A percentile compares a stretch with the other conserved stretches of the same genome.
phyloP scores from a whole-genome alignment of 2,113 vertebrate genomes.

The Takifugu bimaculatus region DNA sequence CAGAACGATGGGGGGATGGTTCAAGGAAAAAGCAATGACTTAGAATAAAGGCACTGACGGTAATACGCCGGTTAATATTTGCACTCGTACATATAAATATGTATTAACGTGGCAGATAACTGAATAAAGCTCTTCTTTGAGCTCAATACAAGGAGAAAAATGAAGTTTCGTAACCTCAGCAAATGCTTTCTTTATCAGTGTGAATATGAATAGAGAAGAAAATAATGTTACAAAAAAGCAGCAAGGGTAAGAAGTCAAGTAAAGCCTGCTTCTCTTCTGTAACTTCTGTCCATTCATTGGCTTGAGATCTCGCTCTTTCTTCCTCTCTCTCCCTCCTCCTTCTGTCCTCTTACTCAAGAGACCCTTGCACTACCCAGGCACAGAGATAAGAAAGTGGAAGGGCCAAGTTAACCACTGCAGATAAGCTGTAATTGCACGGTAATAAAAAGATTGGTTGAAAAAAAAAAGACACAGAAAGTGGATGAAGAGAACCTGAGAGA shows the following conservation, averaged over 20 bases:
- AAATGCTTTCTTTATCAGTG: conserved; percentile 22
- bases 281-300: conserved; percentile 19
- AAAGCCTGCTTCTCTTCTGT: conserved; percentile 27
- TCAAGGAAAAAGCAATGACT: conserved; percentile 10
- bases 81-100: conserved; percentile 11
- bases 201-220: conserved; percentile 11
- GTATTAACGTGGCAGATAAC: background rate
- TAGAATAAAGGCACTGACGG: conserved; percentile 23
- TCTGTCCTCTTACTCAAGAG: conserved; percentile 59
- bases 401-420: conserved; percentile 63
- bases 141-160: conserved; percentile 5
- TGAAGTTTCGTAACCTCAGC: conserved; percentile 4
- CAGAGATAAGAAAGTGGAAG: conserved; percentile 61
- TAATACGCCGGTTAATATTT: conserved; percentile 19
- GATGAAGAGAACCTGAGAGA: conserved; percentile 36
- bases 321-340: conserved; percentile 11
- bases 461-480: conserved; percentile 5
- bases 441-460: conserved; percentile 52
- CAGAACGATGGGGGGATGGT: conserved; percentile 33
- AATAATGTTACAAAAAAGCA: conserved; percentile 21
- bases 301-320: conserved; percentile 11
- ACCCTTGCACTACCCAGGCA: conserved; percentile 61
- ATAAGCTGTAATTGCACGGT: conserved; percentile 71
- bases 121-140: conserved; percentile 3
- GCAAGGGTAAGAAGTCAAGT: conserved; percentile 18